Evolutionary conservation across 2,888 invertebrate species (phyloP).

Genomic region (Ochropleura leucogaster): DNA sequence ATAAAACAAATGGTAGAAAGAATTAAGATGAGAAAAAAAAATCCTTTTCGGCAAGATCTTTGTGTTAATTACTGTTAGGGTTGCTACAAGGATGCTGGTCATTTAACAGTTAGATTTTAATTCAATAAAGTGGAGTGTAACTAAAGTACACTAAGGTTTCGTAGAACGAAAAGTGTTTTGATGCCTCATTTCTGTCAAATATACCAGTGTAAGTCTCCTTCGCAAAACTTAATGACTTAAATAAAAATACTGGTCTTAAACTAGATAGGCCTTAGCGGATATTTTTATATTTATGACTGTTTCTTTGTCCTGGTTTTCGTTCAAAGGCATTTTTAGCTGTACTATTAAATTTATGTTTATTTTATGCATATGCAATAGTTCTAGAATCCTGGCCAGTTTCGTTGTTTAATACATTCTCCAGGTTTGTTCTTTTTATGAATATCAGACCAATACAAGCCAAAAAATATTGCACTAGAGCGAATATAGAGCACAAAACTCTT

Average conservation of each 20-base stretch:
- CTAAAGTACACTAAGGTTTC: not conserved
- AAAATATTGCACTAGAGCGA: too few relatives aligned
- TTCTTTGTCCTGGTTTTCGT: not conserved
- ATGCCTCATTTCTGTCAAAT: not conserved
- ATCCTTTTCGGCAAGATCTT: constrained; percentile 87
- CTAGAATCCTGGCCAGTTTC: not conserved
- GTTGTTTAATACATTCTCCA: not conserved
- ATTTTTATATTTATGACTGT: not conserved
- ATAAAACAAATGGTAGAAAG: constrained; percentile 83
- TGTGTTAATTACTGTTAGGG: constrained; percentile 85
- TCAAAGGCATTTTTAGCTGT: not conserved
- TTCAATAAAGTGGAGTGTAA: not conserved
- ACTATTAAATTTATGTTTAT: not conserved
- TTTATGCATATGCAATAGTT: not conserved
- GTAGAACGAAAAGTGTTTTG: not conserved
- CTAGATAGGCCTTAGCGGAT: too few relatives aligned
- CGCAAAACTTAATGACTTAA: not conserved
- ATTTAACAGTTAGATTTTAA: not conserved
- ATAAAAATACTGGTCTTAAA: too few relatives aligned
- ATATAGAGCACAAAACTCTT: not conserved
- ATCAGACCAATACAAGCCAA: too few relatives aligned
- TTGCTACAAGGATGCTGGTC: constrained; percentile 30
- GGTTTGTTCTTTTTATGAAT: too few relatives aligned
- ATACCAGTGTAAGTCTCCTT: not conserved
- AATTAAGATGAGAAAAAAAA: constrained; percentile 77